Evolutionary conservation across 2,113 vertebrate species (phyloP).

Genomic region (Myxocyprinus asiaticus): DNA sequence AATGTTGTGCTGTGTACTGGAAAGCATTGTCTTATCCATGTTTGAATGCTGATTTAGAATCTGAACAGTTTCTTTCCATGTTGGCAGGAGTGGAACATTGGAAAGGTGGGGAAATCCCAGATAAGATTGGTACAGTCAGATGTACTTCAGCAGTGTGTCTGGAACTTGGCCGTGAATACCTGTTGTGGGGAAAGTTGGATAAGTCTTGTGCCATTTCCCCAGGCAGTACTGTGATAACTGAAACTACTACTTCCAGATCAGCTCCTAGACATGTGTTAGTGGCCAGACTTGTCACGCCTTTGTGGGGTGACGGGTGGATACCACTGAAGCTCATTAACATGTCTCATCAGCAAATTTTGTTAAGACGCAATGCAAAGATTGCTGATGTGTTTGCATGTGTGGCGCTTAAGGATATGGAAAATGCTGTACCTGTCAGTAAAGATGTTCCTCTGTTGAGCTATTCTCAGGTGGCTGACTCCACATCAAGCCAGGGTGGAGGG

Average conservation of each 20-base stretch:
- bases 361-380: too few relatives aligned
- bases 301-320: not conserved
- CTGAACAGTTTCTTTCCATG: slow-evolving; percentile 34
- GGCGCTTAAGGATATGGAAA: too few relatives aligned
- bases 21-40: not conserved
- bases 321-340: slow-evolving; percentile 1
- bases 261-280: not conserved
- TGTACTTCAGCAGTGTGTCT: too few relatives aligned
- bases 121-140: too few relatives aligned
- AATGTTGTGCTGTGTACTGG: not conserved
- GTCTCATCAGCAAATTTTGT: too few relatives aligned
- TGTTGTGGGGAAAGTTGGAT: slow-evolving; percentile 29
- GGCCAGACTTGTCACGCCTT: not conserved
- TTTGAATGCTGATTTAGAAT: not conserved
- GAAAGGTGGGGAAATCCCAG: slow-evolving; percentile 25
- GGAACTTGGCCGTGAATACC: too few relatives aligned
- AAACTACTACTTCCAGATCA: not conserved
- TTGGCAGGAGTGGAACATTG: slow-evolving; percentile 32
- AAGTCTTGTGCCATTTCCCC: slow-evolving; percentile 22
- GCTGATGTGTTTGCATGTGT: too few relatives aligned
- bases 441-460: not conserved
- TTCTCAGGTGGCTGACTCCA: not conserved
- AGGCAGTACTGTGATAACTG: not conserved
- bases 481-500: not conserved
- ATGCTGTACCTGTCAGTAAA: not conserved